These are phyloP conservation scores for Alcis repandata DNA, from an alignment of 2,888 invertebrate species.

Conservation along the genomic window DNA sequence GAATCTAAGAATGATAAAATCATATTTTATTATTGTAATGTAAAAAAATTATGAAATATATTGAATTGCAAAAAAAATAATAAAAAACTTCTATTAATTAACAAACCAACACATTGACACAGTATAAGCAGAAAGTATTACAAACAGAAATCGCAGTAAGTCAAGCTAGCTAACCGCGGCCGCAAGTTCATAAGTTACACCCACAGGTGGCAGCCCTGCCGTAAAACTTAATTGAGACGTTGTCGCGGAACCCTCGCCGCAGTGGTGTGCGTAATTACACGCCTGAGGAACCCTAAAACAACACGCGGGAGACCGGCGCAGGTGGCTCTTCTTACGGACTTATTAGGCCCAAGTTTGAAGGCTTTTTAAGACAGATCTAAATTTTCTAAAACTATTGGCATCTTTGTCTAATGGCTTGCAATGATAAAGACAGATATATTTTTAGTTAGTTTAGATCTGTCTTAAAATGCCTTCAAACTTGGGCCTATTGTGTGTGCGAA, in stretches of 20 bases:
- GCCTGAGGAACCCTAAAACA: slow-evolving; percentile 46
- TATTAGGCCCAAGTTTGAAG: not conserved
- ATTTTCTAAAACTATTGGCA: no score
- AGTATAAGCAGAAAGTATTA: slow-evolving; percentile 6
- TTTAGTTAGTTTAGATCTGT: no score
- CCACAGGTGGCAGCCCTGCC: slow-evolving; percentile 43
- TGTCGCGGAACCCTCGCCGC: slow-evolving; percentile 46
- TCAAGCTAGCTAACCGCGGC: slow-evolving; percentile 10
- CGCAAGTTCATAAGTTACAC: slow-evolving; percentile 17
- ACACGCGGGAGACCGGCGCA: slow-evolving; percentile 12
- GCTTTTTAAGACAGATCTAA: no score
- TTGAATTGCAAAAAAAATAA: not conserved
- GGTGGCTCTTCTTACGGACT: not conserved
- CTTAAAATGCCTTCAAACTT: no score
- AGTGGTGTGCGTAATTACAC: slow-evolving; percentile 47
- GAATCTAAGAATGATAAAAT: no score
- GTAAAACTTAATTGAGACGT: slow-evolving; percentile 61
- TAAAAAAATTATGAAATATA: not conserved
- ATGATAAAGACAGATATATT: no score
- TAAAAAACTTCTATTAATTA: not conserved
- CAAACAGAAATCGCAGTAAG: slow-evolving; percentile 18
- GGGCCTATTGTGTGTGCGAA: not conserved
- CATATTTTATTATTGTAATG: no score
- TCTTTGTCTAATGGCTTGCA: no score
- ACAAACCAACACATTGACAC: not conserved